These are phyloP conservation scores for Upupa epops DNA, from an alignment of 2,113 vertebrate species.

Conservation along the genomic window DNA sequence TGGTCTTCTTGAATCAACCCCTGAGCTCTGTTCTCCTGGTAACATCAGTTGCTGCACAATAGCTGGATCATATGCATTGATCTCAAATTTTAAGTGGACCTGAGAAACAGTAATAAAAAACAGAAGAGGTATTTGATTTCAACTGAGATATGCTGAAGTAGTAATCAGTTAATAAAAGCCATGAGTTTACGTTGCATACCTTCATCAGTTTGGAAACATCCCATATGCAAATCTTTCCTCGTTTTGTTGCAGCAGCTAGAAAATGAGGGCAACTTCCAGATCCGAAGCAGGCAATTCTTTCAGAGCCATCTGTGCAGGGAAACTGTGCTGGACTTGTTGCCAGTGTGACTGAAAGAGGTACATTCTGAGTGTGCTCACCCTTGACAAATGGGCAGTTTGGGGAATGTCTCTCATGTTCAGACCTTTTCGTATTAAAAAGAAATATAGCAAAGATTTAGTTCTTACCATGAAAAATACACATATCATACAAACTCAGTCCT, in stretches of 20 bases:
- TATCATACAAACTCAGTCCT: neutral
- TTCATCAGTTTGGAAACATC: slow-evolving; percentile 99
- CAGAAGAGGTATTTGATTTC: neutral
- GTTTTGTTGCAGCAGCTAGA: slow-evolving; percentile 94
- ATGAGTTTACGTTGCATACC: slow-evolving; percentile 71
- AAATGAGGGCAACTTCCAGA: slow-evolving; percentile 98
- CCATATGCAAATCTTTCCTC: slow-evolving; percentile 98
- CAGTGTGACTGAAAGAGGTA: slow-evolving; percentile 95
- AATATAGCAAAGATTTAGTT: neutral
- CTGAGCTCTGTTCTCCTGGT: slow-evolving; percentile 86
- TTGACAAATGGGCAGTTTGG: slow-evolving; percentile 99
- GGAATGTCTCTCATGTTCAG: slow-evolving; percentile 98
- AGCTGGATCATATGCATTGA: slow-evolving; percentile 95
- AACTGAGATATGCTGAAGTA: neutral
- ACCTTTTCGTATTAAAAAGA: slow-evolving; percentile 79
- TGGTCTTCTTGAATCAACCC: slow-evolving; percentile 90
- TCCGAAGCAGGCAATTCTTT: slow-evolving; percentile 95
- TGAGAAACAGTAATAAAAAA: slow-evolving; percentile 66
- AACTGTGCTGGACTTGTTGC: slow-evolving; percentile 97
- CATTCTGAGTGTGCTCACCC: slow-evolving; percentile 98
- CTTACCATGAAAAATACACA: neutral
- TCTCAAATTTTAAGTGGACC: slow-evolving; percentile 98
- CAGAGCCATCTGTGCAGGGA: slow-evolving; percentile 90
- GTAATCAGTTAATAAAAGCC: neutral
- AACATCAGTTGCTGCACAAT: slow-evolving; percentile 92